These are phyloP conservation scores for Cavia aperea DNA, from an alignment of 2,113 vertebrate genomes.

Conservation along the genomic window DNA sequence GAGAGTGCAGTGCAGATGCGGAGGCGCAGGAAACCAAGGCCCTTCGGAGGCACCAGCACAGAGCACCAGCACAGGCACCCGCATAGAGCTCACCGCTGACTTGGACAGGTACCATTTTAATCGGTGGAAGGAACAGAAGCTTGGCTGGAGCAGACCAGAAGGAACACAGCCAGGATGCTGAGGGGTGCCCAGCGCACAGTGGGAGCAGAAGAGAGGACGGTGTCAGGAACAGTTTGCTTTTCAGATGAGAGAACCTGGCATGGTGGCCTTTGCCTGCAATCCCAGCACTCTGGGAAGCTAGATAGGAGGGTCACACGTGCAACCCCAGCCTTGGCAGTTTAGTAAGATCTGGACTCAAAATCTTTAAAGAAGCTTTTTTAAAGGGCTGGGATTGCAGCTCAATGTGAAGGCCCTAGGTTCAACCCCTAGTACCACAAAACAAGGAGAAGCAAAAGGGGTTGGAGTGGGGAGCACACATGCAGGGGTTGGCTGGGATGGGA, in stretches of 20 bases:
- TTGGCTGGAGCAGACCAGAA: background rate
- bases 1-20: background rate
- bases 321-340: background rate
- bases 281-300: background rate
- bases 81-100: background rate
- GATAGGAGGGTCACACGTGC: background rate
- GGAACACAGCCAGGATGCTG: background rate
- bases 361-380: background rate
- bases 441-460: background rate
- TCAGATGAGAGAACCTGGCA: background rate
- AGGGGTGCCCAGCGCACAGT: background rate
- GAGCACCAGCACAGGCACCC: background rate
- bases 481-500: fast-evolving
- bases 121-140: background rate
- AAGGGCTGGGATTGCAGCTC: background rate
- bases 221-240: background rate
- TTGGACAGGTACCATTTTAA: background rate
- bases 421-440: background rate
- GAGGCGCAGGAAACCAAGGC: background rate
- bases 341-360: background rate
- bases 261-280: background rate
- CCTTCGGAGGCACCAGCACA: background rate
- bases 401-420: background rate
- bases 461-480: background rate
- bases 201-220: background rate